Evolutionary conservation across 2,888 invertebrate genomes (phyloP).

Genomic region (Stenotaenia linearis): DNA sequence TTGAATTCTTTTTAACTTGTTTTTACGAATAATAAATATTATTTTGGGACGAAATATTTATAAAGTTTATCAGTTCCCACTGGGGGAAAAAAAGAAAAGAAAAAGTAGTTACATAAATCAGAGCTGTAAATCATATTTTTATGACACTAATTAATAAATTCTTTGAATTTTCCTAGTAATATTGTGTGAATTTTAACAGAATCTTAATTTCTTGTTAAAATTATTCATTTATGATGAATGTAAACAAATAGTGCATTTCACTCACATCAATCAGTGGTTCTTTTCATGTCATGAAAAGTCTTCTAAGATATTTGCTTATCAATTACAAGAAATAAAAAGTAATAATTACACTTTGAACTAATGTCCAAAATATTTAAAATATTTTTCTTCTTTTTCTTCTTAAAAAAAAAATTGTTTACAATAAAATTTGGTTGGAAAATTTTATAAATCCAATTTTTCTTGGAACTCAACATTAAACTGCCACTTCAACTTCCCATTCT

Average conservation of each 20-base stretch:
- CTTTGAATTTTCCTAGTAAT: not conserved
- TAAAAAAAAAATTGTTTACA: too few relatives aligned
- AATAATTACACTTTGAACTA: not conserved
- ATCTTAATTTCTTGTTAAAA: not conserved
- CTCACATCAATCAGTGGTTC: too few relatives aligned
- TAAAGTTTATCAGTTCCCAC: not conserved
- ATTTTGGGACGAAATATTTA: not conserved
- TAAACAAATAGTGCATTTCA: too few relatives aligned
- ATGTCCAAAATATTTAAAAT: not conserved
- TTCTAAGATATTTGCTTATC: too few relatives aligned
- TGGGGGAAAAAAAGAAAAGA: too few relatives aligned
- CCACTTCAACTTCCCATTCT: too few relatives aligned
- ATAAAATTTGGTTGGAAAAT: too few relatives aligned
- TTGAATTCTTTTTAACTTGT: not conserved
- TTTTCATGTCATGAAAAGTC: too few relatives aligned
- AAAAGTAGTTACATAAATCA: not conserved
- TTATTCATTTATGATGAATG: too few relatives aligned
- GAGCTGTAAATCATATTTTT: not conserved
- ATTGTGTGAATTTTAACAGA: not conserved
- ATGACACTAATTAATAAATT: not conserved
- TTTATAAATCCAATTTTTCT: too few relatives aligned
- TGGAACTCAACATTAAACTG: too few relatives aligned
- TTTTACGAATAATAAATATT: not conserved
- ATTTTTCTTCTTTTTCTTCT: not conserved
- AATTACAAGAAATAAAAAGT: not conserved